Percentiles rank a stretch among this genome's conserved stretches.
Evolutionary conservation across 2,797 vertebrate species (phyloP).

Genomic region (Phoebastria nigripes): DNA sequence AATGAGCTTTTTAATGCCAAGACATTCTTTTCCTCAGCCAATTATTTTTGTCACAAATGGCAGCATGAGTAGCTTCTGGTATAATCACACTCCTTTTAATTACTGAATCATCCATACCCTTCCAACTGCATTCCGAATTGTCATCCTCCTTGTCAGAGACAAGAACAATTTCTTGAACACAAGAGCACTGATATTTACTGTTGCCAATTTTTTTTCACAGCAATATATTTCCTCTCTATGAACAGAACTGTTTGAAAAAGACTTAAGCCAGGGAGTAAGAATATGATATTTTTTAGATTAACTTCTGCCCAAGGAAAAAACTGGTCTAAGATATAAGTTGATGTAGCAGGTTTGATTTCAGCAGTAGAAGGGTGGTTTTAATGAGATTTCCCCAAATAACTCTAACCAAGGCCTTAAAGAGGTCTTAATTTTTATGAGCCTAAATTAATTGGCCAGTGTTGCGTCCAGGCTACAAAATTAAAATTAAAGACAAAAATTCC

Average conservation of each 20-base stretch:
- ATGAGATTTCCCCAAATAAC: constrained; percentile 7
- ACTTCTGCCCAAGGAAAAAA: neutral
- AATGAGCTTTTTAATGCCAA: neutral
- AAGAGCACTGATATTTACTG: neutral
- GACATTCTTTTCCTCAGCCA: neutral
- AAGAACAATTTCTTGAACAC: neutral
- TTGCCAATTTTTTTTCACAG: neutral
- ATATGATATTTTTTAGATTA: neutral
- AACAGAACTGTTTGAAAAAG: neutral
- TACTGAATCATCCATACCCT: neutral
- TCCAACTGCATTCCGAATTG: neutral
- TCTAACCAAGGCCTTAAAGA: constrained; percentile 16
- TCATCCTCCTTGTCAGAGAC: neutral
- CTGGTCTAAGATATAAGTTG: neutral
- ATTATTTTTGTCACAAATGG: constrained; percentile 19
- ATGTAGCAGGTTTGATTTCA: neutral
- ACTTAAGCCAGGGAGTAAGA: neutral
- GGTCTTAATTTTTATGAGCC: constrained; percentile 27
- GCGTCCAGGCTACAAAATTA: neutral
- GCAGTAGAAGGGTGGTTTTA: neutral
- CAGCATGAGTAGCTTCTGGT: neutral
- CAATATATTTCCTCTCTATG: neutral
- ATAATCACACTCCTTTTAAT: constrained; percentile 5
- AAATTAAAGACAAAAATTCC: constrained; percentile 27
- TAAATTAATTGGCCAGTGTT: constrained; percentile 20